Evolutionary conservation across 2,888 invertebrate species (phyloP), one percentile per base, ranked within the genome.

Genomic region (Catocala nupta): DNA sequence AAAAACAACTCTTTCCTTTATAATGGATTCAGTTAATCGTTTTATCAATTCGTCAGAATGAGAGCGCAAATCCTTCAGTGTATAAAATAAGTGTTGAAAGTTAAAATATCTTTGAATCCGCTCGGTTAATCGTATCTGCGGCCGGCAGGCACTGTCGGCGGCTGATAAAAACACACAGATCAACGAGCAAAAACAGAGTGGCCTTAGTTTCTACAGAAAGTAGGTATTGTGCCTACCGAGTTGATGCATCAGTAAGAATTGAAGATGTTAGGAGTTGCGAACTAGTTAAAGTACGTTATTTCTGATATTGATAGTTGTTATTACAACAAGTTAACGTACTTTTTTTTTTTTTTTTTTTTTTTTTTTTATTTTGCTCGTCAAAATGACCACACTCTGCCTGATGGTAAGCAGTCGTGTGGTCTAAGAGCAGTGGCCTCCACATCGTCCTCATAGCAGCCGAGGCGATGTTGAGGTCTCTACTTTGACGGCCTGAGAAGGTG

Each of bases 21-120:
- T 59, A 68, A 52, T 59, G 25, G 52, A 42, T 52, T 39, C 42
- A 63, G 50, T 59, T 66, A 68, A 74, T 70, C 57, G 16, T 54
- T 54, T 50, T n/a, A 63, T 48, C 16, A 48, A 34, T 45, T 72
- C 78, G 73, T 61, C 52, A 44, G 64, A 69, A 81, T 71, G 67
- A 59, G 55, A 58, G 62, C 67, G 48, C 48, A 68, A 79, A 79
- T 78, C 71, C 75, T 76, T 73, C 69, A 71, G 69, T 74, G 72
- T 73, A 77, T 80, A 80, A 81, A 82, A 81, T 78, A 78, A 82
- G 79, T 78, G 79, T 78, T 80, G 73, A 82, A 78, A 87, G 86
- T 88, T 86, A 75, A 82, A 86, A 82, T 80, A 84, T 82, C 78
- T 80, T 73, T 70, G 72, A 77, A 77, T 77, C 75, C 81, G 63